Percentiles rank a stretch among this genome's conserved stretches.
Evolutionary conservation across 64 coral and sea anemone species (phyloP).

Genomic region (Pachyseris speciosa): DNA sequence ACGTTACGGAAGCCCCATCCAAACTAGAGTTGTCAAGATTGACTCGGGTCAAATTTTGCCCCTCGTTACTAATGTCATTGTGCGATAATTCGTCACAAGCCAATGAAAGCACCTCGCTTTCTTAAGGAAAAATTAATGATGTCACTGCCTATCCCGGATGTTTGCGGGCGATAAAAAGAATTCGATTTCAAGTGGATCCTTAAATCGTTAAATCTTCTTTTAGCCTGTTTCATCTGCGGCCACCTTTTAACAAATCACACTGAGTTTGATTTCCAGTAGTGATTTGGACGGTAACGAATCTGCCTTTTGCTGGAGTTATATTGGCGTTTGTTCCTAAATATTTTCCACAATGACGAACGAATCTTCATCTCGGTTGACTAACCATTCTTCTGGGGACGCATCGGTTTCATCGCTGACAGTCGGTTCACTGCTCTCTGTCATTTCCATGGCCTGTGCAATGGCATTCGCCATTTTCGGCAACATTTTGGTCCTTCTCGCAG

Average conservation of each 20-base stretch:
- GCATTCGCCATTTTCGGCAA: conserved; percentile 83
- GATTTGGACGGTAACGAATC: neutral
- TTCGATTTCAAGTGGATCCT: neutral
- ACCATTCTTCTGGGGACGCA: neutral
- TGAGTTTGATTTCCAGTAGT: neutral
- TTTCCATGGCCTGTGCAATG: conserved; percentile 57
- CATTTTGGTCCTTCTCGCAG: conserved; percentile 66
- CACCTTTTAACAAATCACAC: neutral
- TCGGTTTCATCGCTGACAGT: neutral
- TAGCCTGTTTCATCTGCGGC: neutral
- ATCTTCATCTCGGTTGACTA: neutral
- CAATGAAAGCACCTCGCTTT: neutral
- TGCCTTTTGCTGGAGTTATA: neutral
- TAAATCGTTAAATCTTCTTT: neutral
- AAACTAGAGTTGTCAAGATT: neutral
- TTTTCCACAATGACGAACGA: neutral
- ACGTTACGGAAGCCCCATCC: neutral
- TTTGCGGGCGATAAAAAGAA: neutral
- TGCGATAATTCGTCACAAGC: neutral
- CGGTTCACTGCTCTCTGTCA: neutral
- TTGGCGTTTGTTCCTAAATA: neutral
- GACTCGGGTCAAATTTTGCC: neutral
- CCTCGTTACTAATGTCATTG: neutral
- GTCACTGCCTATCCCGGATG: neutral
- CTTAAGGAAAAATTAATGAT: neutral